phyloP scores from a whole-genome alignment of 2,888 invertebrate species.

The Salticus scenicus region DNA sequence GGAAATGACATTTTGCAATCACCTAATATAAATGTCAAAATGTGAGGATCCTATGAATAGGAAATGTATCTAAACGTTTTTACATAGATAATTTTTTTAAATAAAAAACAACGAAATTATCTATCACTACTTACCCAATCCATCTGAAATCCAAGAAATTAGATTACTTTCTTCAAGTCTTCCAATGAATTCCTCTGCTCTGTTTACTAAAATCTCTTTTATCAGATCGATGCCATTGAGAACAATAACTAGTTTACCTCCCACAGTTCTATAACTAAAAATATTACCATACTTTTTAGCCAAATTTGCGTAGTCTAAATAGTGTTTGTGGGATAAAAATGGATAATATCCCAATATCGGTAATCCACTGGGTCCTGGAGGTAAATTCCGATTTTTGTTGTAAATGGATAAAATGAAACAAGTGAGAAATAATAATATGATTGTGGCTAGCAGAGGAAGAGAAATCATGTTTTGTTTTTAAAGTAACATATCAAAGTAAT shows the following conservation, averaged over 20 bases:
- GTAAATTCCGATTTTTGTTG: conserved; percentile 12
- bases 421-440: not conserved
- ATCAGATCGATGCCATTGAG: conserved; percentile 33
- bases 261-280: conserved; percentile 47
- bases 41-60: too few relatives aligned
- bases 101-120: too few relatives aligned
- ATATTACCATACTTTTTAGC: conserved; percentile 29
- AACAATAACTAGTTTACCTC: conserved; percentile 34
- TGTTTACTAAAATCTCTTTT: conserved; percentile 29
- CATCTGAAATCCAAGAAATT: conserved; percentile 36
- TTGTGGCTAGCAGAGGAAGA: not conserved
- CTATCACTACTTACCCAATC: conserved; percentile 38
- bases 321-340: conserved; percentile 3
- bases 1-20: too few relatives aligned
- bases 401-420: not conserved
- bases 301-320: conserved; percentile 15
- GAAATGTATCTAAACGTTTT: too few relatives aligned
- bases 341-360: conserved; percentile 40
- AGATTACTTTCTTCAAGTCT: conserved; percentile 27
- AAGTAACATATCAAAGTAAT: too few relatives aligned
- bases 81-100: too few relatives aligned
- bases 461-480: not conserved
- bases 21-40: too few relatives aligned
- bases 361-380: conserved; percentile 44
- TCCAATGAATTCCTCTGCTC: conserved; percentile 48